phyloP scores from a whole-genome alignment of 2,113 vertebrate species.

The Macroglossus sobrinus region DNA sequence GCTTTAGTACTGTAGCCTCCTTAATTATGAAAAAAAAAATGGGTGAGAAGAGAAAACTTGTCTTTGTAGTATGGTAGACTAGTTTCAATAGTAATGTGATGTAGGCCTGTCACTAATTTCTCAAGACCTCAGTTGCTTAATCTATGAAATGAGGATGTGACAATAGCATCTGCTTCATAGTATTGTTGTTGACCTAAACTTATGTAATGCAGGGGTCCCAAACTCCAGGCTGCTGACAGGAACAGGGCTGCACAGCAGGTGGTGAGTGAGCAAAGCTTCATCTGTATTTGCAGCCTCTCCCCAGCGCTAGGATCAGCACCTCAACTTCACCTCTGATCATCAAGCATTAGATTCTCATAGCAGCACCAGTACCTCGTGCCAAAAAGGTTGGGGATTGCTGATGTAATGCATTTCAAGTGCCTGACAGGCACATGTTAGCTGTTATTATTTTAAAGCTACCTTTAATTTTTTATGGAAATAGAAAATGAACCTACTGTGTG shows the following conservation, averaged over 20 bases:
- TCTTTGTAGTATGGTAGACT: not conserved
- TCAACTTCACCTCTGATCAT: too few species aligned
- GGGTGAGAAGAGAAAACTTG: not conserved
- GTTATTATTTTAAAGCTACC: not conserved
- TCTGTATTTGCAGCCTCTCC: too few species aligned
- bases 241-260: too few species aligned
- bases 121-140: not conserved
- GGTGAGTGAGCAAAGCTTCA: too few species aligned
- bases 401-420: not conserved
- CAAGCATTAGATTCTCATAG: too few species aligned
- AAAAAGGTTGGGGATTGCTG: too few species aligned
- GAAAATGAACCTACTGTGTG: not conserved
- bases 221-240: too few species aligned
- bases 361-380: too few species aligned
- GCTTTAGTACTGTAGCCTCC: not conserved
- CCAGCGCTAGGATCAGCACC: too few species aligned
- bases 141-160: not conserved
- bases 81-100: not conserved
- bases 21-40: conserved; percentile 11
- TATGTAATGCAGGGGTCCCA: not conserved
- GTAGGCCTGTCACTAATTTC: not conserved
- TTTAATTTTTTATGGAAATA: not conserved
- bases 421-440: not conserved
- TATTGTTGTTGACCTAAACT: not conserved
- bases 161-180: not conserved